A percentile compares a stretch with the other conserved stretches of the same genome.
phyloP scores from a whole-genome alignment of 2,888 invertebrate species.

The Matsumyia berberina region DNA sequence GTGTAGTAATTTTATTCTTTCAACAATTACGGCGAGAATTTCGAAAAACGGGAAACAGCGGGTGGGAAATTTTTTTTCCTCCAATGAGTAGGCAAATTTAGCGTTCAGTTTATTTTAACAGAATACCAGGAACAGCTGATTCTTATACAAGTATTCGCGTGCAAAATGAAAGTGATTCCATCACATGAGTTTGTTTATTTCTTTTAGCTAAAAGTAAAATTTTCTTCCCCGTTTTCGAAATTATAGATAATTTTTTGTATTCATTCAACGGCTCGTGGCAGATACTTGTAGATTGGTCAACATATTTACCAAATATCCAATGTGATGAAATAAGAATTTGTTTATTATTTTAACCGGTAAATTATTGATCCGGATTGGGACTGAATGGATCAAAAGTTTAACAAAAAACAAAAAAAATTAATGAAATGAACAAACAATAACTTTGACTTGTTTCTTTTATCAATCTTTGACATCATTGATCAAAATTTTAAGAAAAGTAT shows the following conservation, averaged over 20 bases:
- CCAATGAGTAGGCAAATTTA: not conserved
- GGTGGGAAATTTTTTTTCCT: not conserved
- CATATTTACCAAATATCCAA: not conserved
- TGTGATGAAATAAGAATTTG: not conserved
- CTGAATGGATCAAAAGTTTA: no score
- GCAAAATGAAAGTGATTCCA: not conserved
- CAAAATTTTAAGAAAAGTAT: no score
- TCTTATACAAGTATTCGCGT: not conserved
- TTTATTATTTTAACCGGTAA: not conserved
- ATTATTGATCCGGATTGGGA: no score
- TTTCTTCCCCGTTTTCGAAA: no score
- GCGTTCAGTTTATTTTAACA: not conserved
- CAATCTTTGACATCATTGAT: no score
- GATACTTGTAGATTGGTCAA: not conserved
- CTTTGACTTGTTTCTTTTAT: no score
- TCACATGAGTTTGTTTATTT: not conserved
- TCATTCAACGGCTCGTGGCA: not conserved
- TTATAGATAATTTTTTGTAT: no score
- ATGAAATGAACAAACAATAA: no score
- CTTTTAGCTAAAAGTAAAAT: not conserved
- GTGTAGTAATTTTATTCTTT: not conserved
- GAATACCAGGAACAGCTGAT: constrained; percentile 7
- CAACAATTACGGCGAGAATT: not conserved
- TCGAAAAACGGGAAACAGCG: not conserved
- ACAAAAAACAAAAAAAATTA: no score